A percentile compares a stretch with the other conserved stretches of the same genome.
Conservation (phyloP, 2,888 invertebrate species). For the Brachylomia viminalis region DNA sequence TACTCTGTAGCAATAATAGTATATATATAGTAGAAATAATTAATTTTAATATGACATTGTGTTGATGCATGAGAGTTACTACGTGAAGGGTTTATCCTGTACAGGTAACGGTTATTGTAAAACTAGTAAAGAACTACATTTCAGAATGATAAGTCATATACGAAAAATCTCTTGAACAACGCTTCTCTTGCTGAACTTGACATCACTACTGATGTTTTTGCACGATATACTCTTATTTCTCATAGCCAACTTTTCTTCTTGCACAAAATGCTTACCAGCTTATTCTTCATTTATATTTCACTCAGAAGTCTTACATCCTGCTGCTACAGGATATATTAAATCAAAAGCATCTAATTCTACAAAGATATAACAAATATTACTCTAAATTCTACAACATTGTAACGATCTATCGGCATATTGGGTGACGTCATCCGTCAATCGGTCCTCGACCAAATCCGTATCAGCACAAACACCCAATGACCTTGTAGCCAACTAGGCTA, state of each 20-base stretch:
- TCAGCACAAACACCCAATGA: conserved; percentile 56
- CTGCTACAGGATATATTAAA: conserved; percentile 1
- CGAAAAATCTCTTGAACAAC: background rate
- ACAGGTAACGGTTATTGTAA: background rate
- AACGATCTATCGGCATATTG: conserved; percentile 25
- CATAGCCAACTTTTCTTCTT: background rate
- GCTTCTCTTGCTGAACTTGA: background rate
- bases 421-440: conserved; percentile 59
- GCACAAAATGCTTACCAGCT: background rate
- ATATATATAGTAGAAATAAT: no score
- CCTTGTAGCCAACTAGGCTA: conserved; percentile 53
- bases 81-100: background rate
- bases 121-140: background rate
- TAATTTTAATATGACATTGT: conserved; percentile 20
- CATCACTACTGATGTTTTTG: background rate
- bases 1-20: no score
- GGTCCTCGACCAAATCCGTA: conserved; percentile 55
- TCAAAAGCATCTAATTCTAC: conserved; percentile 21
- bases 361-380: conserved; percentile 29
- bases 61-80: background rate
- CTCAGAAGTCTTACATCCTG: background rate
- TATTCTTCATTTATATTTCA: background rate
- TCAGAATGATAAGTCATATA: background rate
- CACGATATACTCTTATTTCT: background rate
- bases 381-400: conserved; percentile 45